A percentile compares a stretch with the other conserved stretches of the same genome.
phyloP scores from a whole-genome alignment of 1,140 invertebrate genomes.

The Coelopa frigida region DNA sequence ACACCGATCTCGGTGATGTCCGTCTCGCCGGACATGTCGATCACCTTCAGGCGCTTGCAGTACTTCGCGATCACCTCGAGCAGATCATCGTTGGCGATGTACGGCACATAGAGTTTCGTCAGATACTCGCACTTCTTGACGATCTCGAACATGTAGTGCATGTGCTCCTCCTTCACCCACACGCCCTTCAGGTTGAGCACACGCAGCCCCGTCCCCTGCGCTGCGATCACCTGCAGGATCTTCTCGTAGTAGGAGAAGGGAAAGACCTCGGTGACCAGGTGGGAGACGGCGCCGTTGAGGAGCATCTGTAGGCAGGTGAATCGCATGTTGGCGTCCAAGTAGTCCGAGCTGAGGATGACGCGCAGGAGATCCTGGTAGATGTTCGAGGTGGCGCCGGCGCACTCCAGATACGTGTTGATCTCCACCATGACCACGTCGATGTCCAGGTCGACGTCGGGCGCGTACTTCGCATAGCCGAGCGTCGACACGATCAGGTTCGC shows the following conservation, averaged over 20 bases:
- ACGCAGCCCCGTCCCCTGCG: slow-evolving; percentile 53
- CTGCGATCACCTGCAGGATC: slow-evolving; percentile 54
- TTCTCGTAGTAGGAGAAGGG: slow-evolving; percentile 58
- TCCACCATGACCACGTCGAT: slow-evolving; percentile 50
- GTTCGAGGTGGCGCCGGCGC: slow-evolving; percentile 51
- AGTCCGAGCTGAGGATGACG: slow-evolving; percentile 54
- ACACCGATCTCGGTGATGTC: slow-evolving; percentile 56
- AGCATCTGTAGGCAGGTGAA: slow-evolving; percentile 55
- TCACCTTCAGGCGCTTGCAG: slow-evolving; percentile 50
- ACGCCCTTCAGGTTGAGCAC: slow-evolving; percentile 60
- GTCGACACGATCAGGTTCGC: slow-evolving; percentile 41
- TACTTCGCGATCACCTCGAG: slow-evolving; percentile 53
- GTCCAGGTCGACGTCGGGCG: slow-evolving; percentile 49
- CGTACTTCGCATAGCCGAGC: slow-evolving; percentile 36
- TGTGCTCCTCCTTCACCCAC: slow-evolving; percentile 60
- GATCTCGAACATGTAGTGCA: slow-evolving; percentile 53
- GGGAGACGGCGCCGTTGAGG: slow-evolving; percentile 55
- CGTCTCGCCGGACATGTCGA: slow-evolving; percentile 59
- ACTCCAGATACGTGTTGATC: slow-evolving; percentile 51
- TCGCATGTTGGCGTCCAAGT: slow-evolving; percentile 55
- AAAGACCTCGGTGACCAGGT: slow-evolving; percentile 57
- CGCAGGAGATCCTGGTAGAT: slow-evolving; percentile 58
- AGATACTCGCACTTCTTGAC: slow-evolving; percentile 51
- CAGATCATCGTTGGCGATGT: slow-evolving; percentile 60
- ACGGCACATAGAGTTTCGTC: slow-evolving; percentile 55